Evolutionary conservation across 2,113 vertebrate genomes (phyloP).

Genomic region (Scartelaos histophorus): DNA sequence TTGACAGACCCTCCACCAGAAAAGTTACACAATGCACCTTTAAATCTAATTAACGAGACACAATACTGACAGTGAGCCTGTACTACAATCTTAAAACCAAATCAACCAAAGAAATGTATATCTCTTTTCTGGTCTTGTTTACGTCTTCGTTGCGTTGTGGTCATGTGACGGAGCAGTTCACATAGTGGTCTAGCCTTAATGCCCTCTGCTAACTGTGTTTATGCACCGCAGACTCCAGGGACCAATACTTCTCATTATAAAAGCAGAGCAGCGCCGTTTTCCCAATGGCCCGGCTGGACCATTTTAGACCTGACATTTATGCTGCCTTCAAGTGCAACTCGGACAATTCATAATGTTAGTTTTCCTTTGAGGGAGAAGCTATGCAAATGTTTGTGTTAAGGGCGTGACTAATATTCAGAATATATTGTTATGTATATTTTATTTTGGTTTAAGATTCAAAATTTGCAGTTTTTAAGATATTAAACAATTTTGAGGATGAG

Average conservation of each 20-base stretch:
- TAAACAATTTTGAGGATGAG: no score
- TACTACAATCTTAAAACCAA: no score
- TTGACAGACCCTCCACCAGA: no score
- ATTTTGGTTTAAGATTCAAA: no score
- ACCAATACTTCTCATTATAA: conserved; percentile 37
- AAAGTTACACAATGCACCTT: no score
- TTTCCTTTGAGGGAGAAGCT: background rate
- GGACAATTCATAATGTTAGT: background rate
- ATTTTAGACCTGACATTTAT: conserved; percentile 23
- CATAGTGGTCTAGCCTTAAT: conserved; percentile 10
- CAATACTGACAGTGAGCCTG: no score
- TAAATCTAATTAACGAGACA: no score
- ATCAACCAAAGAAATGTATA: no score
- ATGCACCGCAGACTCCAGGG: conserved; percentile 44
- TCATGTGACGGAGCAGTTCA: conserved; percentile 8
- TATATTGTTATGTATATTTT: no score
- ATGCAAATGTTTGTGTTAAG: background rate
- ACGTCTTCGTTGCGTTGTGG: no score
- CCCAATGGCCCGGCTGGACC: conserved; percentile 41
- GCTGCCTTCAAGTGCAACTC: background rate
- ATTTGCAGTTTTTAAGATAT: no score
- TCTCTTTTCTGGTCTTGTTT: no score
- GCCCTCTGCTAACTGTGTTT: conserved; percentile 37
- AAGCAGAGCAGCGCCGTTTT: conserved; percentile 33
- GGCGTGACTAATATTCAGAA: background rate